Evolutionary conservation across 2,888 invertebrate species (phyloP), one percentile per base, ranked within the genome.

Genomic region (Xiphydria camelus): DNA sequence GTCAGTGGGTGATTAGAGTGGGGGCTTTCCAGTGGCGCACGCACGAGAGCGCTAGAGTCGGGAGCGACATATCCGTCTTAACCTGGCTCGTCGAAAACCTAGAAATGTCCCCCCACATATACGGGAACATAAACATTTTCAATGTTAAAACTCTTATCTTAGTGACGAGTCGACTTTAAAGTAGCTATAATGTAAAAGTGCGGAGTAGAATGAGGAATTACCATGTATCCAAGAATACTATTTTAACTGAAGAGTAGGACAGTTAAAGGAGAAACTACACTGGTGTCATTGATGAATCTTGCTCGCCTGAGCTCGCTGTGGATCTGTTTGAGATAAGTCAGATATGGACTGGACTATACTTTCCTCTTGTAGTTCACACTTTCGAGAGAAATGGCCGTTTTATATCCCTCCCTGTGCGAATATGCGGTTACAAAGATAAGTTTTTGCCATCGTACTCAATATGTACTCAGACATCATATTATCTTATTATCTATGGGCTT

Each of bases 351-450:
- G 2, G 73, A 70, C 55, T 79, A 81, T 0, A 58, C 43, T 15
- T 67, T 66, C 23, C 81, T 69, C 14, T 76, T 79, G 55, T 78
- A 78, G 75, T 87, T 87, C 0, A 87, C 83, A 66, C 85, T 86
- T n/a, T 85, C 84, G 1, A 79, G 72, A 2, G 81, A 77, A 29
- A 87, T 77, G 48, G 82, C 80, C 0, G 82, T 83, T 32, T 78
- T 78, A 2, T 79, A 79, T 18, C 82, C 80, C 47, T 78, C 70
- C 41, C 86, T 86, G 61, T 40, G 67, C 71, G 54, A 47, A 29
- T 32, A 40, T 9, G 12, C 12, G n/a, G 20, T 26, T 38, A 19
- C 21, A 41, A 41, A 33, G 45, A 40, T 18, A 49, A 33, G 20
- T 31, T 45, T 14, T 47, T 12, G 15, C 22, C 32, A n/a, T 6